Percentiles rank a stretch among this genome's conserved stretches.
phyloP scores from a whole-genome alignment of 2,888 invertebrate species.

The Pollenia angustigena region DNA sequence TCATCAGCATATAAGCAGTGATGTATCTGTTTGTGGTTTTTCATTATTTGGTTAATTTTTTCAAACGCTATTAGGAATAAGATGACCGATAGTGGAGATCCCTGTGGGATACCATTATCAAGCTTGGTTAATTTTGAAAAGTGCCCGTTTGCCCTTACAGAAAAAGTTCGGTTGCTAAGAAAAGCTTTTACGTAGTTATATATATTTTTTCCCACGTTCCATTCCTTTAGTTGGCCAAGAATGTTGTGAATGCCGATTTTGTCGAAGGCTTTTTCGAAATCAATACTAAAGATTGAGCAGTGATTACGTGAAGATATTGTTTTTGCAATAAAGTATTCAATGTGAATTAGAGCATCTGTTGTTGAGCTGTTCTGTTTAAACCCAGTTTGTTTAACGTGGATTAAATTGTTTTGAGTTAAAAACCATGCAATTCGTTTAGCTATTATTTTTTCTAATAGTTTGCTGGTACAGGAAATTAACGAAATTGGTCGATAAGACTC shows the following conservation, averaged over 20 bases:
- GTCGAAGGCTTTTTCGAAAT: slow-evolving; percentile 41
- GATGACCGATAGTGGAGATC: slow-evolving; percentile 13
- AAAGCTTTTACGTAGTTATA: slow-evolving; percentile 44
- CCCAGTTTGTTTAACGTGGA: slow-evolving; percentile 53
- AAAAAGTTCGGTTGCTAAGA: slow-evolving; percentile 38
- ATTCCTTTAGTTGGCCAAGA: slow-evolving; percentile 12
- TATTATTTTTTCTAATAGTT: slow-evolving; percentile 58
- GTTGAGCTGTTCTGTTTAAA: slow-evolving; percentile 57
- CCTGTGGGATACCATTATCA: slow-evolving; percentile 45
- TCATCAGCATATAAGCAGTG: slow-evolving; percentile 56
- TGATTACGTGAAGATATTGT: slow-evolving; percentile 51
- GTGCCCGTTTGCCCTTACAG: slow-evolving; percentile 12
- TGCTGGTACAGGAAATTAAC: slow-evolving; percentile 45
- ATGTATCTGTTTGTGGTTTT: slow-evolving; percentile 34
- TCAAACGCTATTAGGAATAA: slow-evolving; percentile 48
- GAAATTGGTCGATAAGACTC: slow-evolving; percentile 59
- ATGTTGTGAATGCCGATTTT: slow-evolving; percentile 42
- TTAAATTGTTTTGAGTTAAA: slow-evolving; percentile 38
- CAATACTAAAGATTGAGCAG: slow-evolving; percentile 37
- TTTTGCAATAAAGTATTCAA: slow-evolving; percentile 51
- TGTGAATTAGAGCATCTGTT: slow-evolving; percentile 46
- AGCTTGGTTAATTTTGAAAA: slow-evolving; percentile 15
- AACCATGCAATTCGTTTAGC: slow-evolving; percentile 58
- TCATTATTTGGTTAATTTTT: slow-evolving; percentile 44
- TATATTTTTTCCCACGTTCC: slow-evolving; percentile 46